Conservation (phyloP, 2,797 vertebrate species). For the Ispidina lecontei region DNA sequence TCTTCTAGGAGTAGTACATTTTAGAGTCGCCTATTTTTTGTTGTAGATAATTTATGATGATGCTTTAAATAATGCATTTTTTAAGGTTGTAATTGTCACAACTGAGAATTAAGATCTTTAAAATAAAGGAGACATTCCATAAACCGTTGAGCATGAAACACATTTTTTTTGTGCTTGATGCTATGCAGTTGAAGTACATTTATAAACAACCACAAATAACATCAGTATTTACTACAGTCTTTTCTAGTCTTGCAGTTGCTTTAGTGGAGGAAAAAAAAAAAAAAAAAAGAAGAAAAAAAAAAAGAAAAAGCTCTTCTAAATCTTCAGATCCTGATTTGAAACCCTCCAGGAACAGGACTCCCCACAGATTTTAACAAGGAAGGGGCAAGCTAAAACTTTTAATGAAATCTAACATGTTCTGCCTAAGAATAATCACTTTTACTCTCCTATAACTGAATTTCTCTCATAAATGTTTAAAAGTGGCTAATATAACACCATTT, state of each 20-base stretch:
- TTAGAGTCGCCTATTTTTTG: constrained; percentile 76
- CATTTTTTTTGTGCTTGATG: constrained; percentile 36
- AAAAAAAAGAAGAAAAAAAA: constrained; percentile 68
- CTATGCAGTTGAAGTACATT: constrained; percentile 41
- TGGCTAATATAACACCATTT: constrained; percentile 88
- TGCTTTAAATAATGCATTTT: constrained; percentile 75
- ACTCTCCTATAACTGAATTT: constrained; percentile 86
- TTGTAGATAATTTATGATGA: constrained; percentile 77
- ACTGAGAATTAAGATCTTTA: constrained; percentile 48
- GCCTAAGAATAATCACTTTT: constrained; percentile 88
- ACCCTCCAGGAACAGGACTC: constrained; percentile 81
- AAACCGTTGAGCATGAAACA: not conserved
- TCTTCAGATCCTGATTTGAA: constrained; percentile 83
- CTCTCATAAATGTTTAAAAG: constrained; percentile 88
- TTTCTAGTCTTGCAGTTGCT: constrained; percentile 74
- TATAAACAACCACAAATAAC: constrained; percentile 76
- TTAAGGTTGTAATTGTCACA: constrained; percentile 39
- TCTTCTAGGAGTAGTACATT: constrained; percentile 77
- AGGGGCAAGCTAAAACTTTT: constrained; percentile 86
- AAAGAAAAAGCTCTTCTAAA: constrained; percentile 74
- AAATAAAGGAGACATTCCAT: constrained; percentile 27
- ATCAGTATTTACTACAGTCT: constrained; percentile 76
- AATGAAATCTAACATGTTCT: constrained; percentile 86
- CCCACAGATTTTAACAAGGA: constrained; percentile 86
- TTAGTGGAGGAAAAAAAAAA: constrained; percentile 45